These are phyloP conservation scores for Bombus waltoni DNA, from an alignment of 1,140 invertebrate species.

Conservation along the genomic window DNA sequence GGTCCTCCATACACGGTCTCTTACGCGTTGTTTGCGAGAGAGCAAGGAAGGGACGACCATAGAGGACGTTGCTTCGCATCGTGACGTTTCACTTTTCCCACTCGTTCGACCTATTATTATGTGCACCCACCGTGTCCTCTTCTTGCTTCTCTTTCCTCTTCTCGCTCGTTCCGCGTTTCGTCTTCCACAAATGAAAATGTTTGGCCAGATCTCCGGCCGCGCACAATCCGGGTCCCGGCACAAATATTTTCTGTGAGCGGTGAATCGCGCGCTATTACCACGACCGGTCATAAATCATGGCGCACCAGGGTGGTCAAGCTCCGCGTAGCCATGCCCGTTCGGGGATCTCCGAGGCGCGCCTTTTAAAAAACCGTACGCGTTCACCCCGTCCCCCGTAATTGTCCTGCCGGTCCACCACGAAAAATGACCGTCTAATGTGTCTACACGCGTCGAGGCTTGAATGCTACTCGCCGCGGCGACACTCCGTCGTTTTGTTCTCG, in stretches of 20 bases:
- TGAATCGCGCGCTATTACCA: constrained; percentile 74
- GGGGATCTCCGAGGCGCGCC: constrained; percentile 19
- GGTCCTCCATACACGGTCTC: constrained; percentile 37
- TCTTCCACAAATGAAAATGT: constrained; percentile 75
- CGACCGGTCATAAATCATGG: constrained; percentile 75
- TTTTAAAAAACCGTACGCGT: constrained; percentile 39
- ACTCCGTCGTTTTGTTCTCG: not conserved
- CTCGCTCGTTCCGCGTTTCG: constrained; percentile 11
- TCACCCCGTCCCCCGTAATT: constrained; percentile 29
- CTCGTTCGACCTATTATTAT: constrained; percentile 65
- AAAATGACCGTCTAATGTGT: constrained; percentile 47
- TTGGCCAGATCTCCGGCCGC: constrained; percentile 63
- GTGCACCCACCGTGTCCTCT: constrained; percentile 10
- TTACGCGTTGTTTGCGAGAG: not conserved
- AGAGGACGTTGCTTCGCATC: constrained; percentile 26
- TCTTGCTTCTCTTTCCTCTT: not conserved
- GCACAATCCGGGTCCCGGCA: constrained; percentile 67
- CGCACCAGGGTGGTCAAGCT: constrained; percentile 73
- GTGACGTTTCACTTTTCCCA: constrained; percentile 75
- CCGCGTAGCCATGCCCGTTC: constrained; percentile 15
- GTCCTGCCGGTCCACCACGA: constrained; percentile 21
- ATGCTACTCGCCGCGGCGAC: constrained; percentile 20
- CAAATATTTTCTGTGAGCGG: constrained; percentile 74
- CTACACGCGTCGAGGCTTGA: constrained; percentile 24
- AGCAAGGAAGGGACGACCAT: not conserved